These are phyloP conservation scores for Myripristis murdjan DNA, from an alignment of 2,797 vertebrate genomes.

Conservation along the genomic window DNA sequence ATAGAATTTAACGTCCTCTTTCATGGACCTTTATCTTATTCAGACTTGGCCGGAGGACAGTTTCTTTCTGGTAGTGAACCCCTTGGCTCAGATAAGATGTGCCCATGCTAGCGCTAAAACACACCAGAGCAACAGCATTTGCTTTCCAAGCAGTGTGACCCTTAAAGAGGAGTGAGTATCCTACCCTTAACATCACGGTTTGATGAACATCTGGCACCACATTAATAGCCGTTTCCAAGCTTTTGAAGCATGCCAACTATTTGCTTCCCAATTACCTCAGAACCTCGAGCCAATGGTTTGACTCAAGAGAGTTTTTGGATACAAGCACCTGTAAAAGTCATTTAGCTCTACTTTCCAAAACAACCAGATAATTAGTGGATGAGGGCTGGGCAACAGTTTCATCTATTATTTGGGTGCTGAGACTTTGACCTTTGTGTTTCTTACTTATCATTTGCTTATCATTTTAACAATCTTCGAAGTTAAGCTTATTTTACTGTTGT, in stretches of 20 bases:
- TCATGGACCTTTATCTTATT: constrained; percentile 57
- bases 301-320: constrained; percentile 30
- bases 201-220: constrained; percentile 77
- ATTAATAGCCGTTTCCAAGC: constrained; percentile 65
- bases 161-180: constrained; percentile 49
- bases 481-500: not conserved
- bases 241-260: constrained; percentile 69
- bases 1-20: constrained; percentile 65
- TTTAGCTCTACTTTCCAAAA: constrained; percentile 23
- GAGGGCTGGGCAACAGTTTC: not conserved
- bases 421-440: not conserved
- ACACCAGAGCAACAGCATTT: constrained; percentile 24
- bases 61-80: constrained; percentile 22
- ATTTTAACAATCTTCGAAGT: not conserved
- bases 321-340: constrained; percentile 39
- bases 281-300: constrained; percentile 52
- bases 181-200: constrained; percentile 52
- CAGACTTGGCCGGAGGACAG: constrained; percentile 17
- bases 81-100: constrained; percentile 50
- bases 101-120: constrained; percentile 21
- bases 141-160: constrained; percentile 51
- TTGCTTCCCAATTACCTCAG: constrained; percentile 61
- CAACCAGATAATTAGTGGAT: not conserved
- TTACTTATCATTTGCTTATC: not conserved
- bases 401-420: not conserved